phyloP scores from a whole-genome alignment of 2,888 invertebrate species.

The Drosophila aldrichi region DNA sequence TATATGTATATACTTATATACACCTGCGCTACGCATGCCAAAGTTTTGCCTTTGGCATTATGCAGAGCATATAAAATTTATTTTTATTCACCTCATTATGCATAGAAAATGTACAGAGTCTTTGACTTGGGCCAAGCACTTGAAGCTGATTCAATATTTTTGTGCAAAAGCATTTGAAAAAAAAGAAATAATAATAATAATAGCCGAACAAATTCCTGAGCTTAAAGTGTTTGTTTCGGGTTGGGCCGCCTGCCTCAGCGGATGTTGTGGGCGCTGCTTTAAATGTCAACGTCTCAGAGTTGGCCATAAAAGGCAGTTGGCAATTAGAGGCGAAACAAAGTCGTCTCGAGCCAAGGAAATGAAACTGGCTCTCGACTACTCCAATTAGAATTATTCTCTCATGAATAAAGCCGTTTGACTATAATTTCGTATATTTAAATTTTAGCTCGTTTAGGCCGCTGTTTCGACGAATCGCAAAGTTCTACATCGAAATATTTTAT shows the following conservation, averaged over 20 bases:
- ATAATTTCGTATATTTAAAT: slow-evolving; percentile 3
- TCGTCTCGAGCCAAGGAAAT: slow-evolving; percentile 40
- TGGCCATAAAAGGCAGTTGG: slow-evolving; percentile 63
- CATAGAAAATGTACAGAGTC: slow-evolving; percentile 17
- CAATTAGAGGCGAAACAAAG: slow-evolving; percentile 59
- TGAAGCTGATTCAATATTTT: slow-evolving; percentile 44
- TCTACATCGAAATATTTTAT: slow-evolving; percentile 29
- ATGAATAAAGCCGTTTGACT: slow-evolving; percentile 3
- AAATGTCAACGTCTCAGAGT: slow-evolving; percentile 67
- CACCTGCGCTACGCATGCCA: slow-evolving; percentile 62
- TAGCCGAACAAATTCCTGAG: slow-evolving; percentile 44
- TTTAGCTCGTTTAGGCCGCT: slow-evolving; percentile 12
- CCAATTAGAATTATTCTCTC: slow-evolving; percentile 47
- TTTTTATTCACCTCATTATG: slow-evolving; percentile 36
- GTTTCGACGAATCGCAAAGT: slow-evolving; percentile 34
- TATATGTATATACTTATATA: slow-evolving; percentile 29
- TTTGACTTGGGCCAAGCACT: slow-evolving; percentile 18
- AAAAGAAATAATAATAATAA: slow-evolving; percentile 12
- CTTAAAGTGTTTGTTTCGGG: slow-evolving; percentile 53
- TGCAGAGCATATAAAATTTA: slow-evolving; percentile 47
- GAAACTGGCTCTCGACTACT: slow-evolving; percentile 33
- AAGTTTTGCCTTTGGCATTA: slow-evolving; percentile 41
- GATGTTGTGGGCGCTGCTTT: slow-evolving; percentile 72
- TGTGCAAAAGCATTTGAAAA: slow-evolving; percentile 27
- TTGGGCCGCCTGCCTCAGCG: slow-evolving; percentile 54